Percentiles rank a stretch among this genome's conserved stretches.
These are phyloP conservation scores for Lingula anatina DNA, from an alignment of 2,888 invertebrate genomes.

Conservation along the genomic window DNA sequence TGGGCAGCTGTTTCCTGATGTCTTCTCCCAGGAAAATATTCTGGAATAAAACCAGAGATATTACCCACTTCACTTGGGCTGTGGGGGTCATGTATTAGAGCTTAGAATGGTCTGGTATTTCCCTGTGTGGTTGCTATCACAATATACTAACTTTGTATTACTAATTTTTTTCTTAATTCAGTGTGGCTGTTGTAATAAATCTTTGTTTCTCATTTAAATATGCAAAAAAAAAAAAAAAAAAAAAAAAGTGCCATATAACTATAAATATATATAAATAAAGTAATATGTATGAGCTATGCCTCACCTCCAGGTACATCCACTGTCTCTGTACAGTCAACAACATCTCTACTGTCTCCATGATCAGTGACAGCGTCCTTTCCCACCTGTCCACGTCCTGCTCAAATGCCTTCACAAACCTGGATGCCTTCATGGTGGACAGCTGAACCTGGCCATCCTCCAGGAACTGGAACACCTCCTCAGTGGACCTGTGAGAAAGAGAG, in stretches of 20 bases:
- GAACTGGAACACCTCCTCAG: slow-evolving; percentile 73
- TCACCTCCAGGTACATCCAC: slow-evolving; percentile 75
- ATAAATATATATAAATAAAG: too few relatives aligned
- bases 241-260: too few relatives aligned
- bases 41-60: slow-evolving; percentile 38
- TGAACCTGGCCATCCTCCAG: slow-evolving; percentile 82
- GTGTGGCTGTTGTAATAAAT: too few relatives aligned
- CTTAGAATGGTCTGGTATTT: too few relatives aligned
- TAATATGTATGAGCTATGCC: too few relatives aligned
- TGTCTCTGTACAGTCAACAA: slow-evolving; percentile 76
- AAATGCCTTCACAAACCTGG: slow-evolving; percentile 76
- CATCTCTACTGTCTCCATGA: slow-evolving; percentile 76
- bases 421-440: slow-evolving; percentile 81
- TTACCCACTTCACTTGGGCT: too few relatives aligned
- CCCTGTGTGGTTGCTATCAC: too few relatives aligned
- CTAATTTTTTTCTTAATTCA: too few relatives aligned
- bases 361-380: slow-evolving; percentile 77
- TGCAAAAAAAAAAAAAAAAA: neutral
- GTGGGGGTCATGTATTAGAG: too few relatives aligned
- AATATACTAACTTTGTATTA: too few relatives aligned
- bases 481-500: slow-evolving; percentile 64
- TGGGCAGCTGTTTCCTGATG: slow-evolving; percentile 75
- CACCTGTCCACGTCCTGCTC: slow-evolving; percentile 77
- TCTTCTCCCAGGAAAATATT: slow-evolving; percentile 85
- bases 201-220: too few relatives aligned